phyloP scores from a whole-genome alignment of 2,797 vertebrate genomes.

The Meriones psammophilus region DNA sequence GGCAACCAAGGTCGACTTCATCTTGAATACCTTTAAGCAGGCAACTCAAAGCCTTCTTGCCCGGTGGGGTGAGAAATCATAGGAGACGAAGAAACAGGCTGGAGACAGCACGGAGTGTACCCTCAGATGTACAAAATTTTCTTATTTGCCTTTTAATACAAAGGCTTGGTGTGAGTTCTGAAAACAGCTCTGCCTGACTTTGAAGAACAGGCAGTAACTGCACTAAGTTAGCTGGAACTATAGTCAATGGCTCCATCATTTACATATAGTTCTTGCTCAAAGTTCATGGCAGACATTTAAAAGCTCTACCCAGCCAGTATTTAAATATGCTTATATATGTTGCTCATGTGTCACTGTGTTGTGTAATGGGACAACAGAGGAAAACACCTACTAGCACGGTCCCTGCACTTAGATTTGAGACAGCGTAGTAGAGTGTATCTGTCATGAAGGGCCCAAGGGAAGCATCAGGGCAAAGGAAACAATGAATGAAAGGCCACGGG shows the following conservation, averaged over 20 bases:
- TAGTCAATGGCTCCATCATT: background rate
- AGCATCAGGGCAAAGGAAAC: background rate
- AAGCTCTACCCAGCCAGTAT: background rate
- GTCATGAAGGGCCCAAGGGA: background rate
- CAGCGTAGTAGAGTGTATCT: too few relatives aligned
- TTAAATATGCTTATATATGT: background rate
- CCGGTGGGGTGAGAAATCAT: background rate
- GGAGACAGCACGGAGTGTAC: background rate
- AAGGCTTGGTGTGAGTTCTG: background rate
- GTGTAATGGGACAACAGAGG: background rate
- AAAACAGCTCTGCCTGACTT: background rate
- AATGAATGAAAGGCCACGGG: too few relatives aligned
- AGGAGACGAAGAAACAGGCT: background rate
- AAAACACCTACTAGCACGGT: background rate
- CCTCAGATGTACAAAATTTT: background rate
- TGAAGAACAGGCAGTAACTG: background rate
- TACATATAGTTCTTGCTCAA: constrained; percentile 1
- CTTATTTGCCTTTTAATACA: background rate
- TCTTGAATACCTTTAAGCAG: constrained; percentile 40
- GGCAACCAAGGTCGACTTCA: constrained; percentile 6
- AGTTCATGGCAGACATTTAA: background rate
- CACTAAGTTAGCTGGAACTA: background rate
- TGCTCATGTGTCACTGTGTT: background rate
- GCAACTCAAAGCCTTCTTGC: background rate
- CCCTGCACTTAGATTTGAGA: background rate